phyloP scores from a whole-genome alignment of 2,797 vertebrate genomes.

The Pseudopleuronectes americanus region DNA sequence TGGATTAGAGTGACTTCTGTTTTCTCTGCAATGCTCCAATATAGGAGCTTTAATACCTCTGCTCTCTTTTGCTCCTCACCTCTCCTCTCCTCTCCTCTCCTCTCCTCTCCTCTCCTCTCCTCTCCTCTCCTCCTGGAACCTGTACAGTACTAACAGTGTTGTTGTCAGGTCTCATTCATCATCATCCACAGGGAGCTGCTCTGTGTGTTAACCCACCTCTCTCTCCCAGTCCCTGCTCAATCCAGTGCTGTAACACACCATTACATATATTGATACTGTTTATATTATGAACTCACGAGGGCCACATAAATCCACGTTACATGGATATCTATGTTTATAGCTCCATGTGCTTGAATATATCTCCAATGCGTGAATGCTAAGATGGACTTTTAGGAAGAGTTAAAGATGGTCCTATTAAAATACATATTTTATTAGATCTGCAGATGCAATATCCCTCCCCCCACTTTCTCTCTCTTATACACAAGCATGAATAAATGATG shows the following conservation, averaged over 20 bases:
- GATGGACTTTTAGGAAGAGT: not conserved
- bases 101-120: conserved; percentile 15
- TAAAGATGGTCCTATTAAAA: conserved; percentile 32
- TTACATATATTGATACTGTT: conserved; percentile 24
- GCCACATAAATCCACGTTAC: conserved; percentile 35
- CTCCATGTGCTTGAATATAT: not conserved
- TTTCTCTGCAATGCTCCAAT: too few relatives aligned
- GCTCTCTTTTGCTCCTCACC: too few relatives aligned
- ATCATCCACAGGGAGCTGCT: conserved; percentile 20
- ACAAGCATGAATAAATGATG: conserved; percentile 25
- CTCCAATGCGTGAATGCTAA: not conserved
- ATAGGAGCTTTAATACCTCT: too few relatives aligned
- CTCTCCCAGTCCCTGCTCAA: not conserved
- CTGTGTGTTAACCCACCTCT: conserved; percentile 1
- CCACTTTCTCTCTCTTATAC: too few relatives aligned
- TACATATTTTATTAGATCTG: conserved; percentile 51
- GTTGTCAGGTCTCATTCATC: conserved; percentile 47
- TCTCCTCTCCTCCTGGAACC: conserved; percentile 30
- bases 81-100: conserved; percentile 7
- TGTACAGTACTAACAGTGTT: conserved; percentile 31
- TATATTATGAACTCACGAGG: conserved; percentile 21
- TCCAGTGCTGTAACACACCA: conserved; percentile 3
- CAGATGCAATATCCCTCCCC: not conserved
- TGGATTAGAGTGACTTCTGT: too few relatives aligned
- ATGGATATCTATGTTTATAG: conserved; percentile 24